A percentile compares a stretch with the other conserved stretches of the same genome.
Conservation (phyloP, 2,888 invertebrate genomes). For the Noctua fimbriata region DNA sequence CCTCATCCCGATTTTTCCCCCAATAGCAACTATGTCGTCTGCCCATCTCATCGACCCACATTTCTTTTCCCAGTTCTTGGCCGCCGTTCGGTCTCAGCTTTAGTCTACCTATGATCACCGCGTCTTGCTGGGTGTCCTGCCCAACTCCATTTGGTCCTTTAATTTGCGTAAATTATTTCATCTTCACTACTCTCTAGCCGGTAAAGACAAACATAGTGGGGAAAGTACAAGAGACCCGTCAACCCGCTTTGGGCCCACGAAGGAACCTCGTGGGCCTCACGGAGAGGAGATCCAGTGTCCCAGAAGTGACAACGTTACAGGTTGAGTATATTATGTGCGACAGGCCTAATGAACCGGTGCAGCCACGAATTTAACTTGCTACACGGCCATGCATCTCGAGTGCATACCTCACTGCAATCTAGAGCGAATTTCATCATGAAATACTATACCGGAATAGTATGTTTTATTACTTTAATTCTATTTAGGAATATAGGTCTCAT, state of each 20-base stretch:
- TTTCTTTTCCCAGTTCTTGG: background rate
- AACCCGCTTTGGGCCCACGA: background rate
- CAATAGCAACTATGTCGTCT: background rate
- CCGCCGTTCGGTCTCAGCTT: background rate
- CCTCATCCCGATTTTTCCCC: background rate
- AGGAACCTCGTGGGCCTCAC: no score
- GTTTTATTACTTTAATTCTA: slow-evolving; percentile 61
- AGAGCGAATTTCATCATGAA: slow-evolving; percentile 68
- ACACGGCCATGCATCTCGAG: slow-evolving; percentile 62
- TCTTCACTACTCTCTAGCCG: background rate
- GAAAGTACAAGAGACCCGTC: background rate
- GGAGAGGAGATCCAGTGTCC: background rate
- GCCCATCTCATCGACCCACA: background rate
- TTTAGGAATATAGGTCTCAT: slow-evolving; percentile 52
- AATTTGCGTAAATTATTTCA: background rate
- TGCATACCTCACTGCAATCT: slow-evolving; percentile 59
- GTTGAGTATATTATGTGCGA: background rate
- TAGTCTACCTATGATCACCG: background rate
- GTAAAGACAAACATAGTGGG: background rate
- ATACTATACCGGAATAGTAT: slow-evolving; percentile 65
- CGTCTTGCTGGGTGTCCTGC: background rate
- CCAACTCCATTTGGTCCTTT: background rate
- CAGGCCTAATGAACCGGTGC: slow-evolving; percentile 23
- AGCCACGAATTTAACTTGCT: slow-evolving; percentile 68
- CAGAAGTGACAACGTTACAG: background rate